Base-by-base conservation (phyloP, 1,140 invertebrate genomes). In the Bicyclus anynana region DNA sequence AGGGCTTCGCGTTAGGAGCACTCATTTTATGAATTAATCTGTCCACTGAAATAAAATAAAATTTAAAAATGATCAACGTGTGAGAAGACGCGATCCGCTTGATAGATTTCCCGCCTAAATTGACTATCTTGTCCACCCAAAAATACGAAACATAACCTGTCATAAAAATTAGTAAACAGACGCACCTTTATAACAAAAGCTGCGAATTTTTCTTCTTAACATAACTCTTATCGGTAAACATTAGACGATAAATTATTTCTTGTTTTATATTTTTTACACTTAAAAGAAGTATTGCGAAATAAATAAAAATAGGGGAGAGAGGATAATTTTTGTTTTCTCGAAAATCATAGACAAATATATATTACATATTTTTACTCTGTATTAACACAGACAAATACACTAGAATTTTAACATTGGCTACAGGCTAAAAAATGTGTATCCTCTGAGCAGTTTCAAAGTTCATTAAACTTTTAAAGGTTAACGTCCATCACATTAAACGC, bases 1-100 rank as follows among this genome's bases (percentile, higher is more conserved):
- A 93, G 10, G 93, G 91, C 72, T 86, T 89, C 12, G 53, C 46
- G 51, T 78, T 77, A 7, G 69, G 47, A 38, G 72, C 27, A 68
- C 42, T 69, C 82, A 86, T 86, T 67, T 73, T 56, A 17, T 48
- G 40, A 33, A 51, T 42, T 21, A 51, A 42, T 50, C 55, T 50
- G 12, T 37, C 49, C 33, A 56, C 72, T 77, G 55, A 51, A 75
- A 75, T n/a, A 16, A 65, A 42, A 51, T 33, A n/a, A n/a, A n/a
- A n/a, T 17, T 40, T 44, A 53, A 54, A 17, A 35, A 26, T 52
- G 27, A 35, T 42, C 2, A 54, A 46, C n/a, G 26, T n/a, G 6
- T 33, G 14, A n/a, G n/a, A n/a, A n/a, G n/a, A 48, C 18, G 10
- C 6, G 3, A 21, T 9, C 27, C 47, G 16, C 49, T 52, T 44